phyloP scores from a whole-genome alignment of 35 echinoderm and acorn worm species.

The Apostichopus parvimensis region DNA sequence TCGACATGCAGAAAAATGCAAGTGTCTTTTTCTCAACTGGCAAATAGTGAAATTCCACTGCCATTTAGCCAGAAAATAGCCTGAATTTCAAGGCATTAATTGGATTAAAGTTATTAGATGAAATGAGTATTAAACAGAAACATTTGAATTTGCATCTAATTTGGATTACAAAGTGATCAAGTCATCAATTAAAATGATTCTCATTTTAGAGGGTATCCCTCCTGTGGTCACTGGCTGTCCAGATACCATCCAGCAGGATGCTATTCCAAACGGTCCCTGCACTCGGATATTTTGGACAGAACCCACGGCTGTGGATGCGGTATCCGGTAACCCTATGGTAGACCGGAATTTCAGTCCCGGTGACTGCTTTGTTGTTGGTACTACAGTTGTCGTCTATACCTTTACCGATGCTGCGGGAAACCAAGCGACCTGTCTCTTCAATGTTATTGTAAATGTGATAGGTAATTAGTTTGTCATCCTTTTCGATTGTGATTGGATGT shows the following conservation, averaged over 20 bases:
- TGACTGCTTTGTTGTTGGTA: not conserved
- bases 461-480: not conserved
- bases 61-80: too few species aligned
- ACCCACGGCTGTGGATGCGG: not conserved
- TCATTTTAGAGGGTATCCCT: not conserved
- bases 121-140: too few species aligned
- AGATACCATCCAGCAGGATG: not conserved
- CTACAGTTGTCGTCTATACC: not conserved
- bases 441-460: not conserved
- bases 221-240: not conserved
- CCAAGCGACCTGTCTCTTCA: not conserved
- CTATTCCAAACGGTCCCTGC: not conserved
- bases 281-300: slow-evolving; percentile 5
- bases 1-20: too few species aligned
- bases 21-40: too few species aligned
- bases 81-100: too few species aligned
- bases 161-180: too few species aligned
- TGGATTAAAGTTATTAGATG: too few species aligned
- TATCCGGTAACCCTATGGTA: not conserved
- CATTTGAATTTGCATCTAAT: too few species aligned
- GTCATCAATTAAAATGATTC: not conserved
- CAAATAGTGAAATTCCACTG: too few species aligned
- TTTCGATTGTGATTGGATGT: too few species aligned
- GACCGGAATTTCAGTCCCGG: not conserved
- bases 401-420: slow-evolving; percentile 6